These are phyloP conservation scores for Zoanthus sansibaricus DNA, from an alignment of 92 coral and sea anemone genomes.

Conservation along the genomic window DNA sequence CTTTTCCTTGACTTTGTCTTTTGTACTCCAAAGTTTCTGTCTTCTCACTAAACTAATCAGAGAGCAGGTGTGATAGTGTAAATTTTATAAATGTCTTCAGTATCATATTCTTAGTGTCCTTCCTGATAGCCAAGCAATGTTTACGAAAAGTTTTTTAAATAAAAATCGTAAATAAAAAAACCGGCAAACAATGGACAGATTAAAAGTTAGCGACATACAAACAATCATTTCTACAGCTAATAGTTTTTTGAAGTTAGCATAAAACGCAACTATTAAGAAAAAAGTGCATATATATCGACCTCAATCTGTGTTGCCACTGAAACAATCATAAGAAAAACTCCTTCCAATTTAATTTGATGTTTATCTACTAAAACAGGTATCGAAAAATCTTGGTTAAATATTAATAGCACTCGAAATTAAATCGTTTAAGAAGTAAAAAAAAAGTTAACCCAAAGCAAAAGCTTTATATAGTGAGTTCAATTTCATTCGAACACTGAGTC, in stretches of 20 bases:
- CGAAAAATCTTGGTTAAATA: constrained; percentile 15
- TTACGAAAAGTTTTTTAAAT: not conserved
- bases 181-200: not conserved
- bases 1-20: no score
- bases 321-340: constrained; percentile 19
- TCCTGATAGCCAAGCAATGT: constrained; percentile 25
- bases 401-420: constrained; percentile 30
- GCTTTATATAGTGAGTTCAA: not conserved
- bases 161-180: constrained; percentile 28
- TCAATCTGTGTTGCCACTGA: not conserved
- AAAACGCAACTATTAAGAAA: not conserved
- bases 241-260: not conserved
- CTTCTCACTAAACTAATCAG: not conserved
- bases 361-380: constrained; percentile 38
- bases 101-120: constrained; percentile 7
- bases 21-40: no score
- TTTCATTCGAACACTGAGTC: not conserved
- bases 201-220: constrained; percentile 17
- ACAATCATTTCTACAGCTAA: not conserved
- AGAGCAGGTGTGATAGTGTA: not conserved
- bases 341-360: constrained; percentile 26
- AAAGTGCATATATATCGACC: not conserved
- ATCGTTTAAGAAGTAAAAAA: not conserved
- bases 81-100: not conserved
- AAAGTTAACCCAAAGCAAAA: not conserved